phyloP scores from a whole-genome alignment of 2,113 vertebrate species.

The Pedetes capensis region DNA sequence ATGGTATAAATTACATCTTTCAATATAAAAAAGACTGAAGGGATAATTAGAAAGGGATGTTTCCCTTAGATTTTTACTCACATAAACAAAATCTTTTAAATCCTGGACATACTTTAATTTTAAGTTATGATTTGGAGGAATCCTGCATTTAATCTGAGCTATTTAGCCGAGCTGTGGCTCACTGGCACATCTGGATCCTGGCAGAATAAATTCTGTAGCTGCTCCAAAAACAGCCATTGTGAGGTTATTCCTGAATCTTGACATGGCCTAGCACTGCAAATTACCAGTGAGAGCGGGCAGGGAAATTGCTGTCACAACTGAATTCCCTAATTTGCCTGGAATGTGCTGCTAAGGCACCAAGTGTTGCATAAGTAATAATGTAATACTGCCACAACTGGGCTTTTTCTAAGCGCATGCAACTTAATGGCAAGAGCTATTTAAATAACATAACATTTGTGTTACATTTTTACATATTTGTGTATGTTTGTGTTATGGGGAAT shows the following conservation, averaged over 20 bases:
- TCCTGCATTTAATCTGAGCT: neutral
- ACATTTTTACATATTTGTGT: too few species aligned
- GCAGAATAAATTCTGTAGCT: neutral
- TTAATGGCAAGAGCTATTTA: neutral
- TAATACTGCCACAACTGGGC: neutral
- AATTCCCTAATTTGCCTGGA: neutral
- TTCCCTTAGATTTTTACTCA: neutral
- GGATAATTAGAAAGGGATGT: neutral
- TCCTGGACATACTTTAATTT: neutral
- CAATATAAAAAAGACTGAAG: neutral
- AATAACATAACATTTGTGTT: neutral
- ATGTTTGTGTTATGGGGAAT: neutral
- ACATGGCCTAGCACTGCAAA: neutral
- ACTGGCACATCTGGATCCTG: too few species aligned
- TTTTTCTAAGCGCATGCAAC: neutral
- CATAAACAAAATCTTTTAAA: neutral
- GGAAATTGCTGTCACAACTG: neutral
- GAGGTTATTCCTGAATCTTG: neutral
- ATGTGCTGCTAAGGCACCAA: neutral
- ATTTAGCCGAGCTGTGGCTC: neutral
- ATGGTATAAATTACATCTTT: neutral
- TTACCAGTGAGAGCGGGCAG: neutral
- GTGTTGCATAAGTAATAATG: neutral
- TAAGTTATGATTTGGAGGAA: neutral
- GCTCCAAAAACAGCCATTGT: neutral